Conservation (phyloP, 2,797 vertebrate species). For the Sandelia bainsii region DNA sequence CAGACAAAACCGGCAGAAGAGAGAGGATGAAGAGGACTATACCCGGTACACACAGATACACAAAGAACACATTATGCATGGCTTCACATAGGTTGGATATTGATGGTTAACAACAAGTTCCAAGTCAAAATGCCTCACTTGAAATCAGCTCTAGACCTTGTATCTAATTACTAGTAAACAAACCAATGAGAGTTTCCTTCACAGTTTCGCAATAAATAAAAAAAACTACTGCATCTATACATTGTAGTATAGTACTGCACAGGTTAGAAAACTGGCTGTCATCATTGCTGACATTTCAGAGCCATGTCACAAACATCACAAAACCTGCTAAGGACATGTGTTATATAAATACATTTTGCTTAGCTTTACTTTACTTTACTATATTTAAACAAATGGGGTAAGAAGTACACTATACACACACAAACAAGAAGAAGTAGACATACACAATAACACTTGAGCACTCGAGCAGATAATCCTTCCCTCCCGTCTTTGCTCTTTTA, state of each 20-base stretch:
- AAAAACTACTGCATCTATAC: too few relatives aligned
- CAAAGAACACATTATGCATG: background rate
- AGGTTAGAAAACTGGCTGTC: too few relatives aligned
- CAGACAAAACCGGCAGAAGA: constrained; percentile 93
- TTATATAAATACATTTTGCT: background rate
- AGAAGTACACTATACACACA: background rate
- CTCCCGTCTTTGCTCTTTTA: constrained; percentile 32
- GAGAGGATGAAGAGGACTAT: constrained; percentile 97
- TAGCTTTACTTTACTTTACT: background rate
- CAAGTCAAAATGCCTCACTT: too few relatives aligned
- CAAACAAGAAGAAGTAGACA: constrained; percentile 17
- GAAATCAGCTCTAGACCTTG: too few relatives aligned
- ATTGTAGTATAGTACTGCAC: too few relatives aligned
- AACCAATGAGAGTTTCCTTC: too few relatives aligned
- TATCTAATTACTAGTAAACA: background rate
- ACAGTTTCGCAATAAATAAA: too few relatives aligned
- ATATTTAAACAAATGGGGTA: constrained; percentile 1
- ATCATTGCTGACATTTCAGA: too few relatives aligned
- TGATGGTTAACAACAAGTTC: too few relatives aligned
- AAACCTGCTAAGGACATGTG: background rate
- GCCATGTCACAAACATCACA: too few relatives aligned
- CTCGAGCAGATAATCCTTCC: constrained; percentile 51
- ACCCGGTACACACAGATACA: constrained; percentile 84
- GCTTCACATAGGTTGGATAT: too few relatives aligned
- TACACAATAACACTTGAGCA: constrained; percentile 38